phyloP scores from a whole-genome alignment of 1,140 invertebrate species.

The Rhynchophorus ferrugineus region DNA sequence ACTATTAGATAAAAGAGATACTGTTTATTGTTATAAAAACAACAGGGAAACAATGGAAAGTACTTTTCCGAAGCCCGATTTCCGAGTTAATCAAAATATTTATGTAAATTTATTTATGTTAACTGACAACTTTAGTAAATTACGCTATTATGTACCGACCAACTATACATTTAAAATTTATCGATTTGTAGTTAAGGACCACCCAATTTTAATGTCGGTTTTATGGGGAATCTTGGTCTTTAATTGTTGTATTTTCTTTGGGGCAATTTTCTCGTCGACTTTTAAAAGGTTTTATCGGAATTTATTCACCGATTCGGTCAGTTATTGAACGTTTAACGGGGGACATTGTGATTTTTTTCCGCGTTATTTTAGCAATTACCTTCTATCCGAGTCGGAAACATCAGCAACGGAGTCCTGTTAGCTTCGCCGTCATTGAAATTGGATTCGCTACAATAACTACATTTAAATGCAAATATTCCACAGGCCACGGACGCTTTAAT shows the following conservation, averaged over 20 bases:
- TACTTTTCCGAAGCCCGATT: slow-evolving; percentile 14
- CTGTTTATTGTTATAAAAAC: slow-evolving; percentile 16
- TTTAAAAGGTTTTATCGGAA: neutral
- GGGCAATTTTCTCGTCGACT: neutral
- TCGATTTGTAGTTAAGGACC: slow-evolving; percentile 13
- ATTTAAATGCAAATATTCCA: neutral
- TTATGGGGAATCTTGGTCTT: slow-evolving; percentile 6
- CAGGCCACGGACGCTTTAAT: neutral
- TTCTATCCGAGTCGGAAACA: too few species aligned
- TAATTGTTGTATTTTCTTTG: neutral
- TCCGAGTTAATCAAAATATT: slow-evolving; percentile 21
- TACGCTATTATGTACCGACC: slow-evolving; percentile 17
- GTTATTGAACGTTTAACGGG: neutral
- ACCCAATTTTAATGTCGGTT: slow-evolving; percentile 20
- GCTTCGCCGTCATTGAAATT: neutral
- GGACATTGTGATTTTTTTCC: neutral
- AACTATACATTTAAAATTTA: slow-evolving; percentile 15
- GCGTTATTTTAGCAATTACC: neutral
- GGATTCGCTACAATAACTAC: neutral
- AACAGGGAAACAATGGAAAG: slow-evolving; percentile 17
- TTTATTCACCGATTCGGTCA: neutral
- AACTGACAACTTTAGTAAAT: slow-evolving; percentile 23
- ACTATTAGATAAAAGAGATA: slow-evolving; percentile 7
- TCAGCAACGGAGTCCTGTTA: neutral
- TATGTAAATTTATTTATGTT: slow-evolving; percentile 25